A percentile compares a stretch with the other conserved stretches of the same genome.
These are phyloP conservation scores for Drosophila ochracea DNA, from an alignment of 2,888 invertebrate species.

Conservation along the genomic window DNA sequence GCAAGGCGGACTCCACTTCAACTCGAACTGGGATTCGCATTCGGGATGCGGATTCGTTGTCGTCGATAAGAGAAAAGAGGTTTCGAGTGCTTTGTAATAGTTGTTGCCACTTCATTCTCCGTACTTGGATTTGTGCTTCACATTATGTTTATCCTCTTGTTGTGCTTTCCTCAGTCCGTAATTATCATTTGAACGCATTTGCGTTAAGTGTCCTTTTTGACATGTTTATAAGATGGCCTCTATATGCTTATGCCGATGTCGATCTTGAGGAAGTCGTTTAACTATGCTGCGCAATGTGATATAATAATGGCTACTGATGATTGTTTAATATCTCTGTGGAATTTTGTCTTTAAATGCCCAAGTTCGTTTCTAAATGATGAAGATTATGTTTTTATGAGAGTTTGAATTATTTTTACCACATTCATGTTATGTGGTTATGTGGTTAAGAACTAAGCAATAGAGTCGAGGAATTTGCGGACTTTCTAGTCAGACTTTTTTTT, in stretches of 20 bases:
- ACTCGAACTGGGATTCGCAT: constrained; percentile 32
- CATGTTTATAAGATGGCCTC: constrained; percentile 77
- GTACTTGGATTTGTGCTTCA: constrained; percentile 42
- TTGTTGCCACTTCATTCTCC: constrained; percentile 76
- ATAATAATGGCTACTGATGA: constrained; percentile 37
- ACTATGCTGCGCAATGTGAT: constrained; percentile 9
- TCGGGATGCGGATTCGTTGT: constrained; percentile 18
- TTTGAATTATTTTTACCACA: not conserved
- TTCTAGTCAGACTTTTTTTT: not conserved
- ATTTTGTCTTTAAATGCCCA: not conserved
- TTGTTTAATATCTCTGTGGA: constrained; percentile 17
- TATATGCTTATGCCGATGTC: constrained; percentile 35
- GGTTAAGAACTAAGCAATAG: not conserved
- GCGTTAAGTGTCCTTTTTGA: constrained; percentile 80
- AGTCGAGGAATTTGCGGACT: not conserved
- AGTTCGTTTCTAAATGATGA: not conserved
- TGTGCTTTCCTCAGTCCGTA: constrained; percentile 55
- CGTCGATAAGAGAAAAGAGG: constrained; percentile 60
- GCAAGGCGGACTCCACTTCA: constrained; percentile 55
- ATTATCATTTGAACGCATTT: constrained; percentile 81
- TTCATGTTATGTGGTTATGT: not conserved
- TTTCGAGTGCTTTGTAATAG: constrained; percentile 78
- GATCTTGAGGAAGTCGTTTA: constrained; percentile 20
- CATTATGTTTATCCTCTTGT: constrained; percentile 52
- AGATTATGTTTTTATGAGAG: not conserved